Evolutionary conservation across 2,113 vertebrate species (phyloP).

Genomic region (Regulus satrapa): DNA sequence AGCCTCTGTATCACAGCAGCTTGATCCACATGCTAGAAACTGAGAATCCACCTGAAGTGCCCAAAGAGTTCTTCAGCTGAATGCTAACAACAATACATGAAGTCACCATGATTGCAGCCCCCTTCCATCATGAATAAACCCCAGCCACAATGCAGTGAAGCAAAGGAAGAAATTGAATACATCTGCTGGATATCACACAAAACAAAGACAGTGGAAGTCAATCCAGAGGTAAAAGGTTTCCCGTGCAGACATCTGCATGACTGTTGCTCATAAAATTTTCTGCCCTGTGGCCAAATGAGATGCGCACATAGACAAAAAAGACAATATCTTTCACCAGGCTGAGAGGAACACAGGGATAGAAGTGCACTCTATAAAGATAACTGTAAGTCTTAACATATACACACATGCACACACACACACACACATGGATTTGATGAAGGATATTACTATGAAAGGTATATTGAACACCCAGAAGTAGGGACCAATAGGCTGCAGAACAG

Average conservation of each 20-base stretch:
- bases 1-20: neutral
- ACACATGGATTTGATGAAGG: neutral
- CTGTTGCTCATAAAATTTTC: neutral
- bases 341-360: neutral
- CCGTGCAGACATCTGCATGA: neutral
- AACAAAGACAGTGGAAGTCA: neutral
- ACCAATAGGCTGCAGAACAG: neutral
- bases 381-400: neutral
- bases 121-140: neutral
- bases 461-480: neutral
- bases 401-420: neutral
- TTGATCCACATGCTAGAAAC: neutral
- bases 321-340: neutral
- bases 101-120: neutral
- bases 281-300: neutral
- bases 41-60: neutral
- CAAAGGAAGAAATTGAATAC: neutral
- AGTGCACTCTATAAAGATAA: neutral
- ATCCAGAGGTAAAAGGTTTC: neutral
- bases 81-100: rapidly evolving
- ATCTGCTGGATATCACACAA: neutral
- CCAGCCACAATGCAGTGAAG: neutral
- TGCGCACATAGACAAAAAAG: rapidly evolving
- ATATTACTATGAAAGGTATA: neutral
- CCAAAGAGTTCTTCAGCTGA: neutral